Evolutionary conservation across 2,113 vertebrate species (phyloP).

Genomic region (Cavia aperea): DNA sequence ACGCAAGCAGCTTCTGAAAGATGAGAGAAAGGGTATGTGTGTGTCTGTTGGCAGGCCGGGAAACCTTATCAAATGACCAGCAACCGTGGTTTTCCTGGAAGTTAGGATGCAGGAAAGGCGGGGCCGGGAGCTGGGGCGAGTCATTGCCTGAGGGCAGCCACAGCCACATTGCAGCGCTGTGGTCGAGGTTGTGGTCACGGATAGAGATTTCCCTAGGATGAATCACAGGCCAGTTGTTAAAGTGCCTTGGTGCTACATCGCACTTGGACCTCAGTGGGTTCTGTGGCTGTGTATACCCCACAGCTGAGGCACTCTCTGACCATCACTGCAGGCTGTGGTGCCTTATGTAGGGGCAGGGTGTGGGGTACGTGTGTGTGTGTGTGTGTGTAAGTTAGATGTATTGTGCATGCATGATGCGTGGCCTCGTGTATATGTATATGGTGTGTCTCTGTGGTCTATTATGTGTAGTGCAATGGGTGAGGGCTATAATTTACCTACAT

Average conservation of each 20-base stretch:
- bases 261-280: not conserved
- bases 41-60: not conserved
- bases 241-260: not conserved
- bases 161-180: not conserved
- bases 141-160: slow-evolving; percentile 9
- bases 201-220: slow-evolving; percentile 8
- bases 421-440: not conserved
- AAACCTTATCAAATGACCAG: not conserved
- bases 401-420: not conserved
- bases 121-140: not conserved
- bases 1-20: not conserved
- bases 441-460: not conserved
- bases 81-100: not conserved
- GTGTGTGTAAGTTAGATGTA: not conserved
- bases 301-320: not conserved
- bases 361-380: no score
- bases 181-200: not conserved
- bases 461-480: not conserved
- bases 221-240: not conserved
- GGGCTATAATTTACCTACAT: not conserved
- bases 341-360: not conserved
- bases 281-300: not conserved
- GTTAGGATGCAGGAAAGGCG: not conserved
- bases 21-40: not conserved
- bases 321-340: not conserved